Evolutionary conservation across 1,140 invertebrate genomes (phyloP), one percentile per base, ranked within the genome.

Genomic region (Phocides pigmalion): DNA sequence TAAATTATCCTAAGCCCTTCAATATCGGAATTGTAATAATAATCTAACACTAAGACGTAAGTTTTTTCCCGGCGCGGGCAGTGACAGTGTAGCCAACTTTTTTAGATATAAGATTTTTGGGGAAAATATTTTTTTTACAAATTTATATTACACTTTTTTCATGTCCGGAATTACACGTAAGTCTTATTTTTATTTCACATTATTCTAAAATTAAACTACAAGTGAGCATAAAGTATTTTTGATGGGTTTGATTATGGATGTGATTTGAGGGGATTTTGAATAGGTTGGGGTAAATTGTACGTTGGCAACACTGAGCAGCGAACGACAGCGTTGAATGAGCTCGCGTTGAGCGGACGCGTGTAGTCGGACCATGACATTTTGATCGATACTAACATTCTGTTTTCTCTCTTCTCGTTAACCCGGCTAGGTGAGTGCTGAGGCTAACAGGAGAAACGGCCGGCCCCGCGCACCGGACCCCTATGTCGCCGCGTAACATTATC

Each of bases 341-440:
- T 82, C 81, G 82, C 76, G 82, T 88, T 82, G 87, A 77, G 84
- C 51, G 49, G 79, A 79, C 81, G 80, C 81, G 82, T 85, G 84
- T 84, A 81, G 66, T 84, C 81, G 84, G 83, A 82, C 85, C 86
- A 84, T 84, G 86, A 89, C 87, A 91, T 90, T 90, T 90, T 79
- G 87, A 90, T 84, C 89, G 82, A 92, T 90, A 92, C 91, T 92
- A 92, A 92, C 91, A 90, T 92, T 89, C 91, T 92, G 91, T 92
- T 92, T 91, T 91, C 87, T 91, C 89, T 91, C 90, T 90, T 90
- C 87, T 91, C 87, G 88, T 91, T 92, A 92, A 91, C 89, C 82
- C 82, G 90, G 89, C 90, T 94, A 94, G 94, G 94, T 94, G 94
- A 94, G 94, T 94, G 94, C 93, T 94, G 88, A 79, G 81, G 85